Evolutionary conservation across 2,888 invertebrate species (phyloP).

Genomic region (Meiosimyza platycephala): DNA sequence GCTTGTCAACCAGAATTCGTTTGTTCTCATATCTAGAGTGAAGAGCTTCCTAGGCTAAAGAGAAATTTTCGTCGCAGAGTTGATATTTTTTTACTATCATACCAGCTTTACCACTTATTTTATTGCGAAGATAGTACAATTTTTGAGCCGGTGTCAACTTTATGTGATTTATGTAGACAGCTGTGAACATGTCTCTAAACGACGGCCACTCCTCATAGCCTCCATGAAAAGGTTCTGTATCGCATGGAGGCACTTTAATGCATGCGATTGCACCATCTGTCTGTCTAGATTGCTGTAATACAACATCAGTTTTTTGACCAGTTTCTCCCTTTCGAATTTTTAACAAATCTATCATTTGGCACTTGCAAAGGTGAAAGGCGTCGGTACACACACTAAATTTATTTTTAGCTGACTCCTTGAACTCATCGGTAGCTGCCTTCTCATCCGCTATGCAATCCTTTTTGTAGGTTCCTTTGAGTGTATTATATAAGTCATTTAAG

Average conservation of each 20-base stretch:
- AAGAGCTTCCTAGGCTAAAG: constrained; percentile 30
- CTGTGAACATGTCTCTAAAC: no score
- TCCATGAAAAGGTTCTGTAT: background rate
- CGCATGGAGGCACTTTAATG: background rate
- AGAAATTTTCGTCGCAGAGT: constrained; percentile 32
- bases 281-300: no score
- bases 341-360: background rate
- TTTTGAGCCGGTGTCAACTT: constrained; percentile 21
- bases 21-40: constrained; percentile 31
- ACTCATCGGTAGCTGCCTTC: background rate
- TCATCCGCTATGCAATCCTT: background rate
- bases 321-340: background rate
- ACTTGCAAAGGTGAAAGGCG: background rate
- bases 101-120: constrained; percentile 15
- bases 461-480: background rate
- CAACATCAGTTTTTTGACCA: no score
- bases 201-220: constrained; percentile 1
- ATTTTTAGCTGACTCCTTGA: constrained; percentile 1
- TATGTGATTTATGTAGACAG: background rate
- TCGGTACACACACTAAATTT: background rate
- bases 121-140: constrained; percentile 18
- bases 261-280: no score
- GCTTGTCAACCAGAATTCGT: constrained; percentile 27
- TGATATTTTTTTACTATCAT: constrained; percentile 24
- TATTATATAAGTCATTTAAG: background rate